phyloP scores from a whole-genome alignment of 2,888 invertebrate species.

The Cloeon dipterum region DNA sequence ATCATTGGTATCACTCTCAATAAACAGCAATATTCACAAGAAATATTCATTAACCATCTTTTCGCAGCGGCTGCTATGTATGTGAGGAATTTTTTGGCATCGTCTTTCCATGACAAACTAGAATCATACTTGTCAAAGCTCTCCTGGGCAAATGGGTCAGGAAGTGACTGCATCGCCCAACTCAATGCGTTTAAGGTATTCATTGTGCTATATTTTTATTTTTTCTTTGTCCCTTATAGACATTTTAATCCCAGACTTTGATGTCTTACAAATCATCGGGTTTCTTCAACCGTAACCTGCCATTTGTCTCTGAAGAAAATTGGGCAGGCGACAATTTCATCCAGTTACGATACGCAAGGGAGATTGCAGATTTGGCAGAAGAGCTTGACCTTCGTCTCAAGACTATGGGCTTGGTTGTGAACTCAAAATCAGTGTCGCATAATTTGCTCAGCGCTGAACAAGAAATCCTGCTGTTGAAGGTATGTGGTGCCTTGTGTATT shows the following conservation, averaged over 20 bases:
- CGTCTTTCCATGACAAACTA: slow-evolving; percentile 42
- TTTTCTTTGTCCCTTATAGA: too few species aligned
- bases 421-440: too few species aligned
- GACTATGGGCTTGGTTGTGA: slow-evolving; percentile 32
- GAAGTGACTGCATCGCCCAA: slow-evolving; percentile 66
- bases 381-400: slow-evolving; percentile 43
- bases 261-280: too few species aligned
- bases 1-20: slow-evolving; percentile 40
- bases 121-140: slow-evolving; percentile 51
- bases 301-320: slow-evolving; percentile 24
- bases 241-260: too few species aligned
- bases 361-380: slow-evolving; percentile 42
- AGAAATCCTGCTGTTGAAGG: too few species aligned
- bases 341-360: slow-evolving; percentile 44
- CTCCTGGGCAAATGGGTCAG: slow-evolving; percentile 58
- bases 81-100: slow-evolving; percentile 54
- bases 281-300: too few species aligned
- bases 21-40: background rate
- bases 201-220: slow-evolving; percentile 17
- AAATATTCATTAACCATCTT: background rate
- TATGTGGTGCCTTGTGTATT: too few species aligned
- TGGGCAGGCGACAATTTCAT: slow-evolving; percentile 52
- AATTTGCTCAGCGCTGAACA: too few species aligned
- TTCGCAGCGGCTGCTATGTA: slow-evolving; percentile 58
- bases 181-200: slow-evolving; percentile 59